Percentiles rank a stretch among this genome's conserved stretches.
Evolutionary conservation across 2,113 vertebrate species (phyloP).

Genomic region (Gallinago paraguaiae): DNA sequence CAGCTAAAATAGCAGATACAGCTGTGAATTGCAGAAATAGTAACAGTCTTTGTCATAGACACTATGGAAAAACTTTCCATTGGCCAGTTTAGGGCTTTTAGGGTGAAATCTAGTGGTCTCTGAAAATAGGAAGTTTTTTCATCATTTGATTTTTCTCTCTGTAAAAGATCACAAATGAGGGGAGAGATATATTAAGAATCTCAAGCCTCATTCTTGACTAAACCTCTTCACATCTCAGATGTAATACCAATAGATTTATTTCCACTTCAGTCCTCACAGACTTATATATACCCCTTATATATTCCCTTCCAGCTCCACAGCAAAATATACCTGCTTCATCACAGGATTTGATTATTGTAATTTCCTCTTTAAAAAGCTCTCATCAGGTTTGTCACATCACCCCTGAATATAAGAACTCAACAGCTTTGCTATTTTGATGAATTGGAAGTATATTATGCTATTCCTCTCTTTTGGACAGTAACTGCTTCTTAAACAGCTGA

Average conservation of each 20-base stretch:
- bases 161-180: background rate
- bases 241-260: background rate
- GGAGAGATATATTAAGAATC: background rate
- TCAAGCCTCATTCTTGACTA: background rate
- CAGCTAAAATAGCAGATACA: background rate
- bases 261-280: background rate
- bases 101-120: background rate
- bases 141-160: background rate
- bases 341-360: background rate
- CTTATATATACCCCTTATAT: background rate
- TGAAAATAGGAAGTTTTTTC: background rate
- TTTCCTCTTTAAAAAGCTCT: background rate
- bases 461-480: background rate
- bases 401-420: background rate
- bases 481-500: background rate
- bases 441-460: background rate
- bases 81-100: background rate
- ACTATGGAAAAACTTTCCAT: background rate
- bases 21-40: background rate
- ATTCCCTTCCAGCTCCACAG: background rate
- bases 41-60: background rate
- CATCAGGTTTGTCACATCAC: background rate
- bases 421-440: background rate
- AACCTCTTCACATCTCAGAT: background rate
- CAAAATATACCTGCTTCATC: background rate